Base-by-base conservation (phyloP, 1,140 invertebrate species). In the Drosophila aff. region DNA sequence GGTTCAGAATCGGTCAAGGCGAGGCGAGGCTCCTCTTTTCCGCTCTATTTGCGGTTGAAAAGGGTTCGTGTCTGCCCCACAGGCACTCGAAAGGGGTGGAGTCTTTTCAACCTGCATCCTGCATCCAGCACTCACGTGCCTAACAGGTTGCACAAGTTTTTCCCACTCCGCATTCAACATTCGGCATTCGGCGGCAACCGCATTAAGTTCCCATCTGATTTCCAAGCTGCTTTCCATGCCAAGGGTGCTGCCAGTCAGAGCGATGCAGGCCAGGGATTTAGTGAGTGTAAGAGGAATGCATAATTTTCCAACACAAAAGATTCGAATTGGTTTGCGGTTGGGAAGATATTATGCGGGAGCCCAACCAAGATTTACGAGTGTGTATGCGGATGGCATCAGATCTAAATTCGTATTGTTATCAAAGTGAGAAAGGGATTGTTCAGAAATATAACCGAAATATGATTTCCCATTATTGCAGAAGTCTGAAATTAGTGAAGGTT, bases 1-100 rank as follows among this genome's bases (percentile, higher is more conserved):
- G 63, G 63, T 65, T 65, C 63, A 63, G 78, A 84, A 78, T 66
- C 79, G 82, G 82, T 80, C 77, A 84, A 80, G 81, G 77, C 67
- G 38, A 80, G 81, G 74, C 67, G 16, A 67, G 74, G 50, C 58
- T 43, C 18, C 26, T 44, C 36, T 28, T 60, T 60, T 61, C 46
- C 53, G 62, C 75, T 72, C 57, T 76, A 75, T 77, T 76, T 77
- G 74, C 62, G 50, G 53, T 76, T 65, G 52, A 74, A 75, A 65
- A 43, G 60, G 71, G 49, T 75, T 65, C 53, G 47, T 55, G 63
- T 71, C 67, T 71, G 47, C 15, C 33, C 49, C 67, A 68, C 49
- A 40, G 67, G 8, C 63, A 68, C 67, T 71, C n/a, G 63, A 55
- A 55, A 21, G 40, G 4, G 55, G 55, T 38, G 47, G 55, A 64